phyloP scores from a whole-genome alignment of 1,140 invertebrate species.

The Chironomus striatipennis region DNA sequence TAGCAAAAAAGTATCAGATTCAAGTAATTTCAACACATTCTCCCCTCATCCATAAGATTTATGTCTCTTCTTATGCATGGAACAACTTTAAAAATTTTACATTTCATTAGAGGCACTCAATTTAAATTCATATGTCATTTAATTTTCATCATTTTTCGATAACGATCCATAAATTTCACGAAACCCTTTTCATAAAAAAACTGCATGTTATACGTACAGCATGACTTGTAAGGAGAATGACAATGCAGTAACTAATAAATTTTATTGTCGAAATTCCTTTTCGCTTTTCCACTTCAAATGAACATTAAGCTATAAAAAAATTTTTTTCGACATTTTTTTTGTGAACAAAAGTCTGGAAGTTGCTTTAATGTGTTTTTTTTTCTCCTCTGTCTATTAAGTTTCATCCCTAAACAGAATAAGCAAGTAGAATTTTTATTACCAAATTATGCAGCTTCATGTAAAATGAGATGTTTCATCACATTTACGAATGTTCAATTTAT shows the following conservation, averaged over 20 bases:
- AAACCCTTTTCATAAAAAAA: neutral
- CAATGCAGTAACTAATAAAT: neutral
- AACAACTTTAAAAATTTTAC: neutral
- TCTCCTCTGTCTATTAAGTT: neutral
- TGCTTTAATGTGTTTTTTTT: neutral
- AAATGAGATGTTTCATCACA: neutral
- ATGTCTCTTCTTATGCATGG: neutral
- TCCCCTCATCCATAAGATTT: neutral
- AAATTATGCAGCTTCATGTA: slow-evolving; percentile 22
- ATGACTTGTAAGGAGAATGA: neutral
- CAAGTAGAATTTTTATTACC: slow-evolving; percentile 13
- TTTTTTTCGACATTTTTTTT: neutral
- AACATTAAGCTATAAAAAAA: slow-evolving; percentile 3
- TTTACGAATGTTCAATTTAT: neutral
- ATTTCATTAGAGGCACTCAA: neutral
- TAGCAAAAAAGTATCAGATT: no score
- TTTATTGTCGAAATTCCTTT: slow-evolving; percentile 9
- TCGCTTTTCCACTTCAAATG: slow-evolving; percentile 12
- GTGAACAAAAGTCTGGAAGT: neutral
- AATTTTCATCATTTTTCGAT: slow-evolving; percentile 14
- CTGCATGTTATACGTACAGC: neutral
- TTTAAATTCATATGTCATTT: slow-evolving; percentile 9
- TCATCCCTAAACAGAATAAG: no score
- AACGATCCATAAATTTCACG: neutral
- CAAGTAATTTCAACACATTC: neutral